Conservation (phyloP, 2,113 vertebrate genomes). For the Coptodon rendalli region DNA sequence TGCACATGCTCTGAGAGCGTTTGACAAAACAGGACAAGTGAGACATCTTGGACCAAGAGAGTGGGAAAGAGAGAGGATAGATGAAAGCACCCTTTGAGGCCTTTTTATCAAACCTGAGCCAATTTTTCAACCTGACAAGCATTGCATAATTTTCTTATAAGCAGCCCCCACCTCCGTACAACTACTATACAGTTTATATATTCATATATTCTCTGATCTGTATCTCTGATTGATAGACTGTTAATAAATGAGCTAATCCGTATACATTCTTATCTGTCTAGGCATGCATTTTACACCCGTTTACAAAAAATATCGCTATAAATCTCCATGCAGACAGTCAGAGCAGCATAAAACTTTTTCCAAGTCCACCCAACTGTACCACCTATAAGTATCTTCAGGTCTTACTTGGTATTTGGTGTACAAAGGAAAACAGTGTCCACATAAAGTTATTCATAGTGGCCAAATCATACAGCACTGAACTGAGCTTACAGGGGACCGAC, state of each 20-base stretch:
- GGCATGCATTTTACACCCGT: slow-evolving; percentile 28
- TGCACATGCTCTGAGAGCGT: neutral
- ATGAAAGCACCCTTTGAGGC: slow-evolving; percentile 68
- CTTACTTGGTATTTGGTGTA: neutral
- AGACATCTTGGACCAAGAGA: neutral
- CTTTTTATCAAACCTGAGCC: slow-evolving; percentile 60
- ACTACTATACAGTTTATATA: neutral
- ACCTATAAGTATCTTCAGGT: neutral
- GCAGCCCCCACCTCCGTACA: neutral
- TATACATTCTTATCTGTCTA: slow-evolving; percentile 73
- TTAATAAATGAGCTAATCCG: slow-evolving; percentile 21
- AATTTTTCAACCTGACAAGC: slow-evolving; percentile 50
- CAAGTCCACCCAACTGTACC: neutral
- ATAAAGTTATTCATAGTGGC: neutral
- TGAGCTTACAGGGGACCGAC: rapidly evolving
- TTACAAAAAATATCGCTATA: slow-evolving; percentile 36
- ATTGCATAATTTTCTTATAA: slow-evolving; percentile 59
- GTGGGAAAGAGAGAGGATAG: neutral
- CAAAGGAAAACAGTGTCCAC: rapidly evolving
- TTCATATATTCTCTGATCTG: slow-evolving; percentile 18
- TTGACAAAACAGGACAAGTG: neutral
- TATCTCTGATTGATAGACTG: slow-evolving; percentile 11
- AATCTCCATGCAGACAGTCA: slow-evolving; percentile 16
- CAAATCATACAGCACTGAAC: neutral
- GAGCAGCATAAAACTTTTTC: neutral